Base-by-base conservation (phyloP, 2,113 vertebrate species). In the Spea multiplicata region DNA sequence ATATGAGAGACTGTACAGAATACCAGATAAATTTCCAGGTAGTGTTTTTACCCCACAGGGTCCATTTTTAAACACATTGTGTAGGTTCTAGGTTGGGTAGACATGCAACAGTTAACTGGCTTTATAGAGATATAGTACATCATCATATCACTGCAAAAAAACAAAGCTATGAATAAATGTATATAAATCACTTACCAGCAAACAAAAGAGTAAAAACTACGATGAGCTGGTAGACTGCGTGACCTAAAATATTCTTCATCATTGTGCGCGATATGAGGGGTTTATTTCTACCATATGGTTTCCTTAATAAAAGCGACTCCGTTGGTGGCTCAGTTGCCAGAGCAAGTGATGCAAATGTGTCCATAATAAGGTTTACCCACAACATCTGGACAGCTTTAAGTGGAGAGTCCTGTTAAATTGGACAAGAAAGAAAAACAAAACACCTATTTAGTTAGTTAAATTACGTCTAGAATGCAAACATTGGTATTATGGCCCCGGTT, bases 281-380 rank as follows among this genome's bases (percentile, higher is more conserved):
- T 90, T 99, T 99, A 88, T 99, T 99, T 88, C 97, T 95, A 80
- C 97, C 97, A 44, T 99, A 99, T 61, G 97, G 97, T 88, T 95
- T 97, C 83, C 97, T 88, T 68, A 99, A 90, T 84, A 99, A 91
- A 81, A 99, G 94, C 57, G 97, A 91, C 85, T 99, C 97, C 3
- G 96, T 99, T 53, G 97, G 97, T 64, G 97, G 97, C 86, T 99
- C 97, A 2, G 97, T 99, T 83, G 97, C 97, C 91, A 99, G 89
- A 74, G 97, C 97, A 83, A 99, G 93, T 12, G 97, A 99, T 78
- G 97, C 97, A 72, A 99, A 94, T 0, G 97, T 99, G 86, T 99
- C 97, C 97, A 99, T 99, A 82, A 99, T 99, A 82, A 99, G 93
- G 89, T 99, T 99, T 83, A 99, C 97, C 97, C 97, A 99, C 52